Evolutionary conservation across 2,888 invertebrate species (phyloP), one percentile per base, ranked within the genome.

Genomic region (Macrosoma leucophasiata): DNA sequence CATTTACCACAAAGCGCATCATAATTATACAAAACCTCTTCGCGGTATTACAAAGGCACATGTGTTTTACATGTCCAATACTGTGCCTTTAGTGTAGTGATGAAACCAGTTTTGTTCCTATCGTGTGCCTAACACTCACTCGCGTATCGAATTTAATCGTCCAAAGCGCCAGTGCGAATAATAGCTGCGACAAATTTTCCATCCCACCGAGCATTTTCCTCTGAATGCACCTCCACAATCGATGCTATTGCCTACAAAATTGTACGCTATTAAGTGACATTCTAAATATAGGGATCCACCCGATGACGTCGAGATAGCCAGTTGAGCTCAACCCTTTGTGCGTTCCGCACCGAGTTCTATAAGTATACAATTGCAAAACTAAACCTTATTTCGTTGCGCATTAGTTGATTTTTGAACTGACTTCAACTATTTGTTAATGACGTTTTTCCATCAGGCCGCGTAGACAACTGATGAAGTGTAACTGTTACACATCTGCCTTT

Each of bases 171-270:
- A 76, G 70, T 78, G 74, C 68, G 75, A 74, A 75, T 77, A 81
- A 79, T 78, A 62, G 74, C 65, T 50, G 62, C 66, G 71, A 71
- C 79, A 75, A 76, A 84, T 82, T 84, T 84, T 84, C 79, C 79
- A 64, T 74, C 63, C 69, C 70, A 69, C 58, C 67, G 77, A 74
- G 63, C 81, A 81, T 77, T 82, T 82, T 75, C 76, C 79, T 82
- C 62, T 74, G 76, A 77, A 72, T 77, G 76, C 76, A 71, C 66
- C 71, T 58, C 68, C 68, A 79, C 79, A 81, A 81, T 81, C 70
- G 71, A 60, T 64, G 62, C 59, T 74, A 76, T 76, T 74, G 72
- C 71, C 67, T 60, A 70, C 77, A 68, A 77, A 79, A 82, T 79
- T 76, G 79, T 72, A 60, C 64, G 66, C 73, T 72, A 79, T 82